phyloP scores from a whole-genome alignment of 64 coral and sea anemone species.

The Pachyseris speciosa region DNA sequence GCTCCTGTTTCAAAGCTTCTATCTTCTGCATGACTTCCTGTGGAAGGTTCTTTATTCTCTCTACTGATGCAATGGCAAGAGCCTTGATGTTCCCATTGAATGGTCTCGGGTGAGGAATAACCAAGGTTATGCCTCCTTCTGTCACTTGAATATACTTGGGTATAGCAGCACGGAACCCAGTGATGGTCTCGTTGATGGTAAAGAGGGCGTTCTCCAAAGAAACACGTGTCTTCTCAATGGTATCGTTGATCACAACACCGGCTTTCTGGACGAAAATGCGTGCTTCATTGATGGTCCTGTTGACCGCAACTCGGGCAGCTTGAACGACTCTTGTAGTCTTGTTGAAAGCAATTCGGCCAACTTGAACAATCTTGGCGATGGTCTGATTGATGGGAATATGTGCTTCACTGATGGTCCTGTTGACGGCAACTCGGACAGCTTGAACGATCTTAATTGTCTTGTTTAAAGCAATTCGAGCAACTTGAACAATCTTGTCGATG shows the following conservation, averaged over 20 bases:
- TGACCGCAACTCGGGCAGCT: not conserved
- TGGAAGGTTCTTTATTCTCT: slow-evolving; percentile 57
- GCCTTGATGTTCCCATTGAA: slow-evolving; percentile 64
- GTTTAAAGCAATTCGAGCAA: not conserved
- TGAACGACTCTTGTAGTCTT: not conserved
- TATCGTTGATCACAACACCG: not conserved
- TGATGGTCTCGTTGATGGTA: slow-evolving; percentile 1
- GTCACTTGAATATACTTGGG: slow-evolving; percentile 73
- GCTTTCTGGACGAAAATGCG: not conserved
- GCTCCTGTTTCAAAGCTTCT: not conserved
- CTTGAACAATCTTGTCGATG: not conserved
- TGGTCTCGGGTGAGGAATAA: slow-evolving; percentile 67
- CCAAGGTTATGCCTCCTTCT: slow-evolving; percentile 50
- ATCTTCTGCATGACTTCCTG: slow-evolving; percentile 29
- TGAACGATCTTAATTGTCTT: slow-evolving; percentile 1
- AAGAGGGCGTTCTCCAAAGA: not conserved
- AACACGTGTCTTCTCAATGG: not conserved
- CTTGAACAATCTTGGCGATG: not conserved
- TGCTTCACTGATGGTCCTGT: not conserved
- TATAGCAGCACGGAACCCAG: slow-evolving; percentile 45
- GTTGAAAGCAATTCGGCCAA: not conserved
- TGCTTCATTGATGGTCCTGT: not conserved
- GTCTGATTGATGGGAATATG: slow-evolving; percentile 18
- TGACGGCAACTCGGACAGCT: not conserved
- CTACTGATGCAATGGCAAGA: slow-evolving; percentile 27